A percentile compares a stretch with the other conserved stretches of the same genome.
Evolutionary conservation across 2,113 vertebrate species (phyloP).

Genomic region (Anolis sagrei): DNA sequence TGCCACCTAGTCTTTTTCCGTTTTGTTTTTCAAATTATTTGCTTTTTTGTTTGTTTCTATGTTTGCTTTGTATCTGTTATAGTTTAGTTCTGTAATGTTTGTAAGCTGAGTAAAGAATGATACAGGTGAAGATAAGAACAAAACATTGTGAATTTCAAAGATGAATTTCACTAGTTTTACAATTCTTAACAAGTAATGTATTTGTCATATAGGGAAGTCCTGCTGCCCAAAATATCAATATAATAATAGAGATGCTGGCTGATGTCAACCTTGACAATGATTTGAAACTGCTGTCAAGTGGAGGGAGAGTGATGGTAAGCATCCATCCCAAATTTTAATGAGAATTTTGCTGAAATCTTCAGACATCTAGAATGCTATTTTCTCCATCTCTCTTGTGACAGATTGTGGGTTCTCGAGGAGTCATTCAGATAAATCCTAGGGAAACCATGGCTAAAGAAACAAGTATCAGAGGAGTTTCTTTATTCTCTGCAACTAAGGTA

Average conservation of each 20-base stretch:
- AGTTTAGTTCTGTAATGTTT: not conserved
- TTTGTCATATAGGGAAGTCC: constrained; percentile 74
- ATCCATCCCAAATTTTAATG: not conserved
- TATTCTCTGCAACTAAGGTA: constrained; percentile 83
- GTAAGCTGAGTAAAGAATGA: not conserved
- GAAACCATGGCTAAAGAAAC: constrained; percentile 89
- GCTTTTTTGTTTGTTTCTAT: not conserved
- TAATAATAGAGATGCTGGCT: constrained; percentile 95
- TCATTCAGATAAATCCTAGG: constrained; percentile 88
- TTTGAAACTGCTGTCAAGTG: constrained; percentile 80
- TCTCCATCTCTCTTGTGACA: constrained; percentile 47
- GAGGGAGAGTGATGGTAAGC: constrained; percentile 87
- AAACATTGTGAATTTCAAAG: not conserved
- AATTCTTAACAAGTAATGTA: not conserved
- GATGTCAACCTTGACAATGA: constrained; percentile 91
- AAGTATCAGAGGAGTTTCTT: constrained; percentile 83
- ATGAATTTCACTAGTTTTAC: not conserved
- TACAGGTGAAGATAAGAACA: not conserved
- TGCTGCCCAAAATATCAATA: constrained; percentile 78
- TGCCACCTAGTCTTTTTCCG: not conserved
- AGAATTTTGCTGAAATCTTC: fast-evolving
- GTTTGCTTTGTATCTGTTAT: not conserved
- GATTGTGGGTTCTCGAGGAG: constrained; percentile 88
- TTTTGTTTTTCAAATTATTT: not conserved
- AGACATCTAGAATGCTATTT: not conserved